Evolutionary conservation across 2,797 vertebrate genomes (phyloP).

Genomic region (Heteromormyrus szaboi): DNA sequence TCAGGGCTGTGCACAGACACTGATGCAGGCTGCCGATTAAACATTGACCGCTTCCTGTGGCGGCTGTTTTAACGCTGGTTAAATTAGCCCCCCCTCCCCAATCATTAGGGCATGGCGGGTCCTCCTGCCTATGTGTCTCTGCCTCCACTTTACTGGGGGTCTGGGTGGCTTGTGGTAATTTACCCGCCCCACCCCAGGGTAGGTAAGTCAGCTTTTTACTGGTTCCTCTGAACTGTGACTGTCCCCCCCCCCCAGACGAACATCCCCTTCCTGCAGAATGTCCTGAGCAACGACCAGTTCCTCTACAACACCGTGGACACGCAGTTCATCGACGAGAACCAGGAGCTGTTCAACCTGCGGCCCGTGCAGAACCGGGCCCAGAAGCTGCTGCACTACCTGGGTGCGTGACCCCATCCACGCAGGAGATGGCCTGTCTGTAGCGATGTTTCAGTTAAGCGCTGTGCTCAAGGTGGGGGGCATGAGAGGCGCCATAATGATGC

Average conservation of each 20-base stretch:
- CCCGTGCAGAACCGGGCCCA: slow-evolving; percentile 86
- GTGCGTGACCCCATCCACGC: slow-evolving; percentile 35
- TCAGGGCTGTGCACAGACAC: neutral
- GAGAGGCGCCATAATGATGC: too few relatives aligned
- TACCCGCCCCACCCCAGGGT: neutral
- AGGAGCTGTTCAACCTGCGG: slow-evolving; percentile 82
- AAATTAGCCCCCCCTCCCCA: neutral
- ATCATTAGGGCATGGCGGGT: neutral
- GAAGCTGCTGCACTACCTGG: slow-evolving; percentile 86
- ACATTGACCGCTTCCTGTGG: neutral
- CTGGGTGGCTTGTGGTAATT: neutral
- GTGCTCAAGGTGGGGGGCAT: neutral
- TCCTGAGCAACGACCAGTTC: slow-evolving; percentile 84
- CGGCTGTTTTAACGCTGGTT: neutral
- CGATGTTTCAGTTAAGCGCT: neutral
- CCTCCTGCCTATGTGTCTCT: neutral
- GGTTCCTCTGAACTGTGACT: neutral
- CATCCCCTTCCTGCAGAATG: slow-evolving; percentile 93
- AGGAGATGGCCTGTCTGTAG: neutral
- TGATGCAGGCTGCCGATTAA: neutral
- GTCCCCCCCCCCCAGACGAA: slow-evolving; percentile 75
- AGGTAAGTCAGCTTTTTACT: too few relatives aligned
- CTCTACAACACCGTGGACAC: slow-evolving; percentile 83
- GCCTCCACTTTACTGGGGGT: neutral
- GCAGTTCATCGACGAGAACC: slow-evolving; percentile 92